Percentiles rank a stretch among this genome's conserved stretches.
phyloP scores from a whole-genome alignment of 1,140 invertebrate species.

The Brachystomella parvula region DNA sequence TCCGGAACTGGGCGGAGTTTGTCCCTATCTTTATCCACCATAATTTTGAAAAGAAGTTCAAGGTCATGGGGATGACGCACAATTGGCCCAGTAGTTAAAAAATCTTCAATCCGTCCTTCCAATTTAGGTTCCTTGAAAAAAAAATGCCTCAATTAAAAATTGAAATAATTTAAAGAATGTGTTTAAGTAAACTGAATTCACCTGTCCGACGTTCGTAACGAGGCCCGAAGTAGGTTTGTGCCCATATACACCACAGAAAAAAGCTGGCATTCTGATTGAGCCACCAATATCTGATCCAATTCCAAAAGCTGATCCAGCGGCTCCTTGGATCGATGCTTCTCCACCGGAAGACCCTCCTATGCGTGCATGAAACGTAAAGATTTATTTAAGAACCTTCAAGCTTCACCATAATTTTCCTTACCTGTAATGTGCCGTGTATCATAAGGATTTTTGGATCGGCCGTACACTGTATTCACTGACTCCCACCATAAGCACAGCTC shows the following conservation, averaged over 20 bases:
- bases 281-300: slow-evolving; percentile 77
- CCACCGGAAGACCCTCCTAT: slow-evolving; percentile 36
- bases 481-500: slow-evolving; percentile 87
- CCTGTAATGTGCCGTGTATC: slow-evolving; percentile 74
- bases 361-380: too few species aligned
- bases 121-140: slow-evolving; percentile 12
- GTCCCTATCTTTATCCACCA: slow-evolving; percentile 53
- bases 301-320: slow-evolving; percentile 68
- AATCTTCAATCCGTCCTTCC: slow-evolving; percentile 25
- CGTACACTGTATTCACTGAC: slow-evolving; percentile 76
- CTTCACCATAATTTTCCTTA: too few species aligned
- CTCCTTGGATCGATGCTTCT: slow-evolving; percentile 48
- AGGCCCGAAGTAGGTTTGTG: slow-evolving; percentile 57
- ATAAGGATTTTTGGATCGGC: slow-evolving; percentile 83
- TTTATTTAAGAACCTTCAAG: neutral
- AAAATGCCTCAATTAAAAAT: neutral
- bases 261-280: slow-evolving; percentile 70
- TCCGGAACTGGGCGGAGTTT: slow-evolving; percentile 50
- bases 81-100: slow-evolving; percentile 76
- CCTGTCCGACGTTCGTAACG: slow-evolving; percentile 44
- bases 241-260: slow-evolving; percentile 80
- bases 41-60: slow-evolving; percentile 63
- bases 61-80: slow-evolving; percentile 77
- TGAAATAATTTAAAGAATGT: neutral
- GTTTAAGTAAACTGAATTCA: slow-evolving; percentile 15